A percentile compares a stretch with the other conserved stretches of the same genome.
Conservation (phyloP, 2,113 vertebrate genomes). For the Oenanthe oenanthe region DNA sequence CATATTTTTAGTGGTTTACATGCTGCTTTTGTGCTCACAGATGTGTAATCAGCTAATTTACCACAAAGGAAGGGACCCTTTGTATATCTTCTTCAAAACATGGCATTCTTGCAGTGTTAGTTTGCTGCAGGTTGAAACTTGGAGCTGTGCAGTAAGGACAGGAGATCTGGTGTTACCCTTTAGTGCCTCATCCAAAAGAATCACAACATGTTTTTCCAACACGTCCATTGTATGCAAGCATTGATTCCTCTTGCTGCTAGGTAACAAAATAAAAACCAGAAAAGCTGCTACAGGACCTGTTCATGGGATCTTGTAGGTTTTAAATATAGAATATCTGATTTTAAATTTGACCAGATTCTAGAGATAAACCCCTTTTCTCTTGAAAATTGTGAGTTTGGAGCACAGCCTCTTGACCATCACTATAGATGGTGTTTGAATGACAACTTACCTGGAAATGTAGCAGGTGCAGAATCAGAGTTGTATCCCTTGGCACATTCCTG, state of each 20-base stretch:
- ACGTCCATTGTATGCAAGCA: neutral
- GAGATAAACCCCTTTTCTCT: neutral
- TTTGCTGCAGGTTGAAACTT: neutral
- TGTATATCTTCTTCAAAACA: neutral
- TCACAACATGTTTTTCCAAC: neutral
- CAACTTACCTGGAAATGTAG: neutral
- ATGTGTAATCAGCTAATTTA: neutral
- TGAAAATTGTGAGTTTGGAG: neutral
- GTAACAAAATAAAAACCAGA: neutral
- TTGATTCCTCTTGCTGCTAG: neutral
- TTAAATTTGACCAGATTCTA: neutral
- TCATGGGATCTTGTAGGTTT: neutral
- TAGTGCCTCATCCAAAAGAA: neutral
- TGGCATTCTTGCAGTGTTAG: neutral
- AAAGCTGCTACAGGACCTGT: neutral
- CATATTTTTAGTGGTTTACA: neutral
- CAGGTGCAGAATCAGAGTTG: fast-evolving
- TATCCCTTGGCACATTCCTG: neutral
- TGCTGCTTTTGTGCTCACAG: neutral
- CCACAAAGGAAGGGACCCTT: neutral
- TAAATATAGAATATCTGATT: neutral
- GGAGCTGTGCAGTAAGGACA: neutral
- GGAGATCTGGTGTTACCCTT: neutral
- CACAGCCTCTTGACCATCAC: neutral
- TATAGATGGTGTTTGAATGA: neutral